A percentile compares a stretch with the other conserved stretches of the same genome.
Conservation (phyloP, 1,140 invertebrate species). For the Atopsyche davidsoni region DNA sequence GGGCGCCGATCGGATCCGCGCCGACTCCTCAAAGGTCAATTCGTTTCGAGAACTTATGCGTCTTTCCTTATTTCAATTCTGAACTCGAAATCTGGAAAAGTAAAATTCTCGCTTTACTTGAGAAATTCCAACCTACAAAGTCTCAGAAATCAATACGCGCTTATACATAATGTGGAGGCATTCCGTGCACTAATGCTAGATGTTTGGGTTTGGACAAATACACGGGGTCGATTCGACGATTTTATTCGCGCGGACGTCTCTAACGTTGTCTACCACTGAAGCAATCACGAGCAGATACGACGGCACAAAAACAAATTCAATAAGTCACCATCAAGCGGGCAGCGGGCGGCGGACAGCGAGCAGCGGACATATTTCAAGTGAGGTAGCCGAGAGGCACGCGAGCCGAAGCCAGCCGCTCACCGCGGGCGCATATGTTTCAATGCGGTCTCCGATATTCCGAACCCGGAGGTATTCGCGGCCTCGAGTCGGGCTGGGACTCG, state of each 20-base stretch:
- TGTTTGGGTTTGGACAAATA: background rate
- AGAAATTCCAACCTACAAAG: slow-evolving; percentile 2
- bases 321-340: slow-evolving; percentile 19
- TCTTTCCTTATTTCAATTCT: slow-evolving; percentile 10
- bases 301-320: slow-evolving; percentile 10
- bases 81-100: slow-evolving; percentile 13
- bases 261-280: background rate
- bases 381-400: slow-evolving; percentile 19
- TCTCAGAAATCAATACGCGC: slow-evolving; percentile 15
- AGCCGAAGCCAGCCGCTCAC: slow-evolving; percentile 14
- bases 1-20: background rate
- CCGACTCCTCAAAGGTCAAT: background rate
- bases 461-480: background rate
- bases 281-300: background rate
- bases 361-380: slow-evolving; percentile 22
- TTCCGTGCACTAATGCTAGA: background rate
- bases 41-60: background rate
- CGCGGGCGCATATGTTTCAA: slow-evolving; percentile 22
- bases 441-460: slow-evolving; percentile 2
- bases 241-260: background rate
- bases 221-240: background rate
- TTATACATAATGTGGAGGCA: slow-evolving; percentile 5
- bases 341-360: background rate
- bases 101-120: slow-evolving; percentile 12
- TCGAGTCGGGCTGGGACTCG: background rate